Evolutionary conservation across 2,113 vertebrate species (phyloP), one percentile per base, ranked within the genome.

Genomic region (Corydoras sp.): DNA sequence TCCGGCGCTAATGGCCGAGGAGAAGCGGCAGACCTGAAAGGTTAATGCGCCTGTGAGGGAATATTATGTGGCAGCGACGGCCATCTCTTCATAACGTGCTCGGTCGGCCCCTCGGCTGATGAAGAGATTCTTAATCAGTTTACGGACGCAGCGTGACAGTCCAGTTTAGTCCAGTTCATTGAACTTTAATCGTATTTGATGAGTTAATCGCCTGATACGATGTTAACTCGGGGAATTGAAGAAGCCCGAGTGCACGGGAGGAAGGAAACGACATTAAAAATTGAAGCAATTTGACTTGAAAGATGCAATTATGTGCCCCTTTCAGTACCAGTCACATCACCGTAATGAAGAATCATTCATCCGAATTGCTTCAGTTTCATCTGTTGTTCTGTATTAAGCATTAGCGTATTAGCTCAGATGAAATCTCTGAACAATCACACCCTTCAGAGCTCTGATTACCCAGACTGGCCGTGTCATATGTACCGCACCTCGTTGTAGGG

Each of bases 31-130:
- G 79, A 10, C 13, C 9, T 64, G 64, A 81, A 81, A 87, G 85
- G 83, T 84, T 86, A 86, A 86, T 87, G 80, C 82, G 84, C 90
- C 89, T 86, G 75, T 65, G 80, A 76, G 66, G 70, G 72, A 72
- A 73, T 73, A 68, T 75, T 72, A 84, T 80, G 74, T 35, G 54
- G 69, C 83, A 87, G 74, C 55, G 48, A 87, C 86, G 69, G 71
- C 62, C 81, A 87, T 90, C 87, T 88, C 69, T 64, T 73, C 76
- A 86, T 84, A 74, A 76, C 70, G 14, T n/a, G 73, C 75, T 71
- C 15, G 68, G 66, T 82, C 77, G 30, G 61, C n/a, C 73, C 30
- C 31, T 81, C 75, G 49, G 53, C 13, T 66, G 64, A 69, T 53
- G 49, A 18, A 71, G 10, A 48, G 65, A 68, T 51, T 56, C 60